Base-by-base conservation (phyloP, 2,113 vertebrate species). In the Chlamydotis undulata region DNA sequence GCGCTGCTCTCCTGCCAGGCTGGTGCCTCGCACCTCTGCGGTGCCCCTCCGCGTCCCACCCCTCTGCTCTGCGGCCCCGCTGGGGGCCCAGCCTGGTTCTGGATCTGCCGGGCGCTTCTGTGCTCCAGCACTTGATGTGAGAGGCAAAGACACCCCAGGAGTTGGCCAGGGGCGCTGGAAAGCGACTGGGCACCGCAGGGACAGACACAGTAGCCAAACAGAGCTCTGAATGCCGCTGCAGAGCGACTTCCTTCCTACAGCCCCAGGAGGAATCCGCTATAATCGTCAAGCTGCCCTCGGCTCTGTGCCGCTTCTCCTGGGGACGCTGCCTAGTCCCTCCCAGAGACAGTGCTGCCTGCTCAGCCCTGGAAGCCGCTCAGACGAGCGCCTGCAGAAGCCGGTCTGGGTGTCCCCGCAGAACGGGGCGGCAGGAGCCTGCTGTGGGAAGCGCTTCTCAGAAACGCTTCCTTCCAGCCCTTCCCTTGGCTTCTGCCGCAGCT, bases 101-200 rank as follows among this genome's bases (percentile, higher is more conserved):
- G 1, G n/a, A 26, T 19, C 59, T 19, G 25, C 23, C 0, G 4
- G 60, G 56, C 3, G 22, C 17, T 37, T 43, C 59, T 49, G 23
- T 45, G 55, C 17, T 43, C 12, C 35, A 31, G 35, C 7, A 17
- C 55, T 69, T 31, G 23, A 17, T 35, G 7, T 28, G 25, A 85
- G 45, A 55, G 45, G n/a, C 39, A 37, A 7, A 90, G 29, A 28
- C 9, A n/a, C 57, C 13, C 9, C 1, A 53, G 50, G 33, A 31
- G 33, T 26, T 70, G 55, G 49, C 14, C 3, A 17, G 3, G 18
- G 41, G 10, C 3, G 12, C 83, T 79, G 37, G 33, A 43, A 74
- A 28, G 83, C 1, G 0, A 29, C 65, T 56, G 49, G 84, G 55
- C 56, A 45, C 35, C 0, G 0, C 55, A 33, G 31, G 75, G 75